phyloP scores from a whole-genome alignment of 2,888 invertebrate species.

The Chaetogeoica ovagalla region DNA sequence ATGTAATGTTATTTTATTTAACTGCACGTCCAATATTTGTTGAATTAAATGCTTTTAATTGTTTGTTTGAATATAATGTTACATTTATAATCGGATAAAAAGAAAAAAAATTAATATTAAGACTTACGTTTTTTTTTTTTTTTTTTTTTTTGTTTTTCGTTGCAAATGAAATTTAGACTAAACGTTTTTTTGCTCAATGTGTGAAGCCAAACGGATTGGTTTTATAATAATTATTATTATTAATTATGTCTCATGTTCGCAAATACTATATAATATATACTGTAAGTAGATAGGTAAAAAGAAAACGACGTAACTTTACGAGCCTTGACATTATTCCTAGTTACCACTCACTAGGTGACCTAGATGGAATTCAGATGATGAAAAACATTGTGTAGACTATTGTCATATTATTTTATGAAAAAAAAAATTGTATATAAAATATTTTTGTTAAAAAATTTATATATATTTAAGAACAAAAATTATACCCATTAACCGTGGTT shows the following conservation, averaged over 20 bases:
- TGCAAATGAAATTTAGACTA: constrained; percentile 48
- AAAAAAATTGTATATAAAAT: constrained; percentile 50
- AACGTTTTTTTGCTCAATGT: constrained; percentile 52
- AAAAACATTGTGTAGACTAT: constrained; percentile 29
- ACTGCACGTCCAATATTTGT: constrained; percentile 48
- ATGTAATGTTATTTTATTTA: constrained; percentile 35
- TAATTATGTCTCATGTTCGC: constrained; percentile 36
- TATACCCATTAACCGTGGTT: constrained; percentile 52
- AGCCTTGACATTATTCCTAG: constrained; percentile 52
- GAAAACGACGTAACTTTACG: constrained; percentile 35
- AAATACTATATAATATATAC: constrained; percentile 8
- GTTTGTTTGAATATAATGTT: constrained; percentile 46
- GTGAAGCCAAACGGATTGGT: constrained; percentile 50
- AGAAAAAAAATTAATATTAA: constrained; percentile 36
- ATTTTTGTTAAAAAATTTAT: constrained; percentile 52
- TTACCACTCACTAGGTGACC: constrained; percentile 52
- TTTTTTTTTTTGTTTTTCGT: constrained; percentile 38
- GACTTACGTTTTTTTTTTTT: constrained; percentile 37
- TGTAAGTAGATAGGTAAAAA: constrained; percentile 26
- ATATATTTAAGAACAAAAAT: constrained; percentile 52
- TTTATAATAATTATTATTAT: constrained; percentile 41
- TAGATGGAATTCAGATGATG: constrained; percentile 48
- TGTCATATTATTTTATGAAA: constrained; percentile 23
- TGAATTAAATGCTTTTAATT: constrained; percentile 46
- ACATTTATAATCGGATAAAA: constrained; percentile 31